Evolutionary conservation across 2,113 vertebrate species (phyloP).

Genomic region (Sturnira hondurensis): DNA sequence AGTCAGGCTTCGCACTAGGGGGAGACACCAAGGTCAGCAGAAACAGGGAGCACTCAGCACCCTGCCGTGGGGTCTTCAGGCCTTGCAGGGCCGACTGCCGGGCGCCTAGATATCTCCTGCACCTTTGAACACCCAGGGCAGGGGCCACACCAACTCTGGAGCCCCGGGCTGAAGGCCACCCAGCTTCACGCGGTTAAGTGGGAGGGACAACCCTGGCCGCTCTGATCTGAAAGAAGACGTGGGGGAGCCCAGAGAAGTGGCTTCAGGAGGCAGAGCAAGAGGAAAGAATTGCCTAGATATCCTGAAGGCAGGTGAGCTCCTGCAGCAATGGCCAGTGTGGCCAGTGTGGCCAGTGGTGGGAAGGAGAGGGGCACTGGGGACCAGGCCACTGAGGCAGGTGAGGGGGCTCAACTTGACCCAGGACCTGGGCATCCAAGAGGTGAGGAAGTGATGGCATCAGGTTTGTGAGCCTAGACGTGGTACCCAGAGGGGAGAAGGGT

Average conservation of each 20-base stretch:
- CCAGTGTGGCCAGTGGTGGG: not conserved
- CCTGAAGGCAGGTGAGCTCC: not conserved
- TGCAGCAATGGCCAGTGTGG: not conserved
- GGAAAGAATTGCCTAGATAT: not conserved
- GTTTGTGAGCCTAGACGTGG: not conserved
- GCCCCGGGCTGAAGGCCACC: not conserved
- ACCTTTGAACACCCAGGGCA: not conserved
- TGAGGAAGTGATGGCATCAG: not conserved
- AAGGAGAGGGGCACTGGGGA: not conserved
- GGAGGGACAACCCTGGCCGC: not conserved
- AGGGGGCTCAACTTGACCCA: not conserved
- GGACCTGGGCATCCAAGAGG: not conserved
- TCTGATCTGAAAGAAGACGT: not conserved
- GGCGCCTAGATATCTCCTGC: not conserved
- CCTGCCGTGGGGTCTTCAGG: not conserved
- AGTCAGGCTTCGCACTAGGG: conserved; percentile 6
- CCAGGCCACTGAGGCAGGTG: not conserved
- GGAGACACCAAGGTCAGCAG: not conserved
- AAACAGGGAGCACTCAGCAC: rapidly evolving
- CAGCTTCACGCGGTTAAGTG: not conserved
- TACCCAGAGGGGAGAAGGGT: not conserved
- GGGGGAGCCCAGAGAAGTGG: not conserved
- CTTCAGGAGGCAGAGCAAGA: not conserved
- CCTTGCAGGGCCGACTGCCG: rapidly evolving
- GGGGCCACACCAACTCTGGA: not conserved